These are phyloP conservation scores for Hypsopygia costalis DNA, from an alignment of 2,888 invertebrate genomes.

Conservation along the genomic window DNA sequence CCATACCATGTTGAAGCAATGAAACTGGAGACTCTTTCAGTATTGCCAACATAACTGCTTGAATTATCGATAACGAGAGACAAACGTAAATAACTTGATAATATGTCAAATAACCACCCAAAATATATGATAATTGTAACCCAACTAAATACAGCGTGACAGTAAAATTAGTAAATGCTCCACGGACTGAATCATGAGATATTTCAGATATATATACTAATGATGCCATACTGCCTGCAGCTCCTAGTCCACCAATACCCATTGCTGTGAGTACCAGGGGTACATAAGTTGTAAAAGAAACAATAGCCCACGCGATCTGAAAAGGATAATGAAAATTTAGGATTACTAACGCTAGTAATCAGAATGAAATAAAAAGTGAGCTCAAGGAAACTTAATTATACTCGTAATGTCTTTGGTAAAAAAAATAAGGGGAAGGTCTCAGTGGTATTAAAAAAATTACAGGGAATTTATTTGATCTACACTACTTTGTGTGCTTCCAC, in stretches of 20 bases:
- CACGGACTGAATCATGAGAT: slow-evolving; percentile 55
- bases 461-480: too few species aligned
- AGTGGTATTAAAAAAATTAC: too few species aligned
- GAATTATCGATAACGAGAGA: slow-evolving; percentile 41
- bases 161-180: slow-evolving; percentile 49
- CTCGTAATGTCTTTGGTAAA: too few species aligned
- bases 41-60: slow-evolving; percentile 38
- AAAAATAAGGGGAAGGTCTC: too few species aligned
- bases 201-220: slow-evolving; percentile 63
- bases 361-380: too few species aligned
- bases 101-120: slow-evolving; percentile 52
- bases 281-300: slow-evolving; percentile 44
- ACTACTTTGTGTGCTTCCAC: too few species aligned
- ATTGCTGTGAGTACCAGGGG: slow-evolving; percentile 43
- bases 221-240: slow-evolving; percentile 58
- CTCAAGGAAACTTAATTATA: too few species aligned
- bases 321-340: background rate
- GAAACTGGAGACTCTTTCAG: slow-evolving; percentile 59
- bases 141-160: slow-evolving; percentile 53
- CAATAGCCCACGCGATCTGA: slow-evolving; percentile 57
- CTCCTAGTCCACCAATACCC: slow-evolving; percentile 48
- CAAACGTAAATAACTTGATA: slow-evolving; percentile 43
- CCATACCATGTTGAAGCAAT: slow-evolving; percentile 44
- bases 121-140: slow-evolving; percentile 44
- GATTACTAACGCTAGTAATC: too few species aligned